These are phyloP conservation scores for Acomys russatus DNA, from an alignment of 2,797 vertebrate genomes.

Conservation along the genomic window DNA sequence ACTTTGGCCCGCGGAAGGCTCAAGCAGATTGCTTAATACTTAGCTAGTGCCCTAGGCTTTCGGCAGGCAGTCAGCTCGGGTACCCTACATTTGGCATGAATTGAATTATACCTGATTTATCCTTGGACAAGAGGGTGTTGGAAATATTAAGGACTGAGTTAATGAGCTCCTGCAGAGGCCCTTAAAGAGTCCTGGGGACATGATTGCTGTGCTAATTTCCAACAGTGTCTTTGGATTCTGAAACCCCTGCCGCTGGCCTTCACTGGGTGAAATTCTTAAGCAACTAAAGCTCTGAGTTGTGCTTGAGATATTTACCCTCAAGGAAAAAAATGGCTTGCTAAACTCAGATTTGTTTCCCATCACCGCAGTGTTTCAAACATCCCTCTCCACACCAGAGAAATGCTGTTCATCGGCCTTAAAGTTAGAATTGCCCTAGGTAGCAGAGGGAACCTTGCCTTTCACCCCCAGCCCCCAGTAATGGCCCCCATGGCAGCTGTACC, in stretches of 20 bases:
- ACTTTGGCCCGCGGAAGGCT: constrained; percentile 70
- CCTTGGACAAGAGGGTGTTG: constrained; percentile 42
- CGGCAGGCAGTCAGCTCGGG: not conserved
- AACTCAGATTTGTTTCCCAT: constrained; percentile 56
- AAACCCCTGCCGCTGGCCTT: not conserved
- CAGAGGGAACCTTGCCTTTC: not conserved
- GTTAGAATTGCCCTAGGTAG: constrained; percentile 20
- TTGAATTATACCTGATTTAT: constrained; percentile 72
- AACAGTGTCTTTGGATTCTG: constrained; percentile 44
- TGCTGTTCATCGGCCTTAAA: constrained; percentile 31
- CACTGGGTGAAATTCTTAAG: constrained; percentile 54
- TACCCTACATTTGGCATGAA: constrained; percentile 29
- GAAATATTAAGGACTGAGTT: constrained; percentile 64
- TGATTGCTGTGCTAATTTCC: constrained; percentile 36
- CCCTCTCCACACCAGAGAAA: constrained; percentile 7
- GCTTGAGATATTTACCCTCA: constrained; percentile 34
- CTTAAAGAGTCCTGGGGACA: constrained; percentile 4
- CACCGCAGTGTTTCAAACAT: constrained; percentile 19
- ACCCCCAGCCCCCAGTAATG: not conserved
- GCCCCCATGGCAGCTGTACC: not conserved
- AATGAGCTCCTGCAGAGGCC: constrained; percentile 36
- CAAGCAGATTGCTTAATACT: constrained; percentile 68
- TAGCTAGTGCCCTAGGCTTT: constrained; percentile 48
- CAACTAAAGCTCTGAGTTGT: constrained; percentile 17
- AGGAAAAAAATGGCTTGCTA: constrained; percentile 42